Percentiles rank a stretch among this genome's conserved stretches.
Evolutionary conservation across 2,113 vertebrate genomes (phyloP).

Genomic region (Rostratula benghalensis): DNA sequence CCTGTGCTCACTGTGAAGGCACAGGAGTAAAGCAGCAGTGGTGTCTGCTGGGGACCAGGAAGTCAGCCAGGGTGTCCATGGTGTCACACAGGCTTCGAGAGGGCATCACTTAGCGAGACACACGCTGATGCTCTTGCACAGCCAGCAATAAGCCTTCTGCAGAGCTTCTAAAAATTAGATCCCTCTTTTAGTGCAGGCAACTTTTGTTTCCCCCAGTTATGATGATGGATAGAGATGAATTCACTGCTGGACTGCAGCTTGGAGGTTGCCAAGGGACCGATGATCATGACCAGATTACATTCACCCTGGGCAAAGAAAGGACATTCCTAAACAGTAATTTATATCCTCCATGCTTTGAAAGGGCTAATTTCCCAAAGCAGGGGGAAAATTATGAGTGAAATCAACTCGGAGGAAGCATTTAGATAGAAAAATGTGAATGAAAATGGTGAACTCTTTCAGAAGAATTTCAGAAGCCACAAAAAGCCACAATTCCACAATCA

Average conservation of each 20-base stretch:
- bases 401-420: slow-evolving; percentile 52
- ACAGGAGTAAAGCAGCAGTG: not conserved
- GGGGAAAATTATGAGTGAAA: slow-evolving; percentile 63
- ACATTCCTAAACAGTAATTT: slow-evolving; percentile 64
- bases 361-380: slow-evolving; percentile 60
- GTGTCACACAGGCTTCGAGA: not conserved
- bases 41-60: not conserved
- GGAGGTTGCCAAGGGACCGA: slow-evolving; percentile 52
- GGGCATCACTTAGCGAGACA: not conserved
- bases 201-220: not conserved
- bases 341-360: slow-evolving; percentile 61
- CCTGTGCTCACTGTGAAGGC: not conserved
- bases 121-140: not conserved
- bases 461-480: slow-evolving; percentile 61
- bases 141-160: not conserved
- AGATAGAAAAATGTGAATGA: slow-evolving; percentile 71
- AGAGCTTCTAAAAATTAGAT: not conserved
- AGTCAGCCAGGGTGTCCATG: not conserved
- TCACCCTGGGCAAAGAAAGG: slow-evolving; percentile 48
- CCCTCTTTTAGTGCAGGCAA: not conserved
- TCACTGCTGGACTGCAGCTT: slow-evolving; percentile 24
- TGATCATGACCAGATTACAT: slow-evolving; percentile 62
- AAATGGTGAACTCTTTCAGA: slow-evolving; percentile 62
- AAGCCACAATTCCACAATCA: slow-evolving; percentile 65
- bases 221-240: slow-evolving; percentile 41